Evolutionary conservation across 2,888 invertebrate species (phyloP).

Genomic region (Oscheius sp.): DNA sequence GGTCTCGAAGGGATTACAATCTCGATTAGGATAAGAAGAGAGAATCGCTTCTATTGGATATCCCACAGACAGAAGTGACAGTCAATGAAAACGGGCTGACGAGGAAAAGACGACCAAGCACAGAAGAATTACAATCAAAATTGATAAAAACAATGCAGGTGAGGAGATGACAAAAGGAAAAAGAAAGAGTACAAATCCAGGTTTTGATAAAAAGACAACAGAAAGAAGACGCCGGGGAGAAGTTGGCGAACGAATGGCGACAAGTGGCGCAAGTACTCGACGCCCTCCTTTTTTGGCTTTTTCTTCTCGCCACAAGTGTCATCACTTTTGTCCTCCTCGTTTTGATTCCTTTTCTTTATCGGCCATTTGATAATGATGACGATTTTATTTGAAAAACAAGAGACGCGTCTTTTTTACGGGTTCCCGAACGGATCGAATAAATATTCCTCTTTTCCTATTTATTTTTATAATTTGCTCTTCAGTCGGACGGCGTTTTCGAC

Average conservation of each 20-base stretch:
- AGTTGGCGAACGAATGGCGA: slow-evolving; percentile 77
- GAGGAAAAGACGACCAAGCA: slow-evolving; percentile 39
- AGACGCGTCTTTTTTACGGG: neutral
- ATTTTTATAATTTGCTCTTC: neutral
- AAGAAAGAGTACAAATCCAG: slow-evolving; percentile 62
- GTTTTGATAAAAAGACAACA: slow-evolving; percentile 76
- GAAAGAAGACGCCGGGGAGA: slow-evolving; percentile 74
- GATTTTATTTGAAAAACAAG: slow-evolving; percentile 10
- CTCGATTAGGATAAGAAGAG: slow-evolving; percentile 1
- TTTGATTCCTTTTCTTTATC: slow-evolving; percentile 74
- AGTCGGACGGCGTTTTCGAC: neutral
- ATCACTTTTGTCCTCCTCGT: slow-evolving; percentile 77
- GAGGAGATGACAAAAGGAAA: neutral
- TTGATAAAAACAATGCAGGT: slow-evolving; percentile 74
- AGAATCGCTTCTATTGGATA: slow-evolving; percentile 23
- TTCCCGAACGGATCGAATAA: neutral
- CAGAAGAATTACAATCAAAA: slow-evolving; percentile 46
- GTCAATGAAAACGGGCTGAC: slow-evolving; percentile 17
- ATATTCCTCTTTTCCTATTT: neutral
- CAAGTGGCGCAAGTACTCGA: slow-evolving; percentile 77
- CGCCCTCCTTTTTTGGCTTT: slow-evolving; percentile 77
- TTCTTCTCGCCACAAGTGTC: slow-evolving; percentile 76
- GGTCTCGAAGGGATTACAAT: neutral
- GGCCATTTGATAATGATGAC: slow-evolving; percentile 36
- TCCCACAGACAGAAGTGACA: slow-evolving; percentile 33